These are phyloP conservation scores for Eulithis prunata DNA, from an alignment of 2,888 invertebrate genomes.

Conservation along the genomic window DNA sequence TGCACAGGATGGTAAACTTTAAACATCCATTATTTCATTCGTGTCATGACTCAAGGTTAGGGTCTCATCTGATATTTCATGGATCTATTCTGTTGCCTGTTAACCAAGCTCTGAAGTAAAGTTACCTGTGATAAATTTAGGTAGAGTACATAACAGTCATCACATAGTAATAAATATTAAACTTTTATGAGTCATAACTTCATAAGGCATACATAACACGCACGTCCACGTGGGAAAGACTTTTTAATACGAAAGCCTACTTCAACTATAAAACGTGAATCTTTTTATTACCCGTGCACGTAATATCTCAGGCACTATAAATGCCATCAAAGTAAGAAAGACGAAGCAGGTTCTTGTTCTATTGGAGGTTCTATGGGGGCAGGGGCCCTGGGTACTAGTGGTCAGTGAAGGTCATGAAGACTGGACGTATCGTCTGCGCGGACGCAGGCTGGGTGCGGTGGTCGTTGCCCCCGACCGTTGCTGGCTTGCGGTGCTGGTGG, in stretches of 20 bases:
- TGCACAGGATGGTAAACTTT: slow-evolving; percentile 47
- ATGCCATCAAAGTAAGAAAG: slow-evolving; percentile 16
- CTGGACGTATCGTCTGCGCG: slow-evolving; percentile 63
- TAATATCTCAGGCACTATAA: slow-evolving; percentile 20
- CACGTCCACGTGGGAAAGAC: slow-evolving; percentile 5
- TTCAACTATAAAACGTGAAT: slow-evolving; percentile 14
- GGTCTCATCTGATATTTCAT: slow-evolving; percentile 49
- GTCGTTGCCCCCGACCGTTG: slow-evolving; percentile 84
- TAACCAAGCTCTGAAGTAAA: slow-evolving; percentile 15
- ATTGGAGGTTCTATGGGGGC: slow-evolving; percentile 36
- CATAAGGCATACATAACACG: background rate
- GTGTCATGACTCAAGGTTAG: slow-evolving; percentile 56
- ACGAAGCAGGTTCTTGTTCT: slow-evolving; percentile 29
- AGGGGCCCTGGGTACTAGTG: slow-evolving; percentile 49
- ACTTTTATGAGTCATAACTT: slow-evolving; percentile 3
- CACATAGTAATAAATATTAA: background rate
- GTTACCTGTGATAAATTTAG: background rate
- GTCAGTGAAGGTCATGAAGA: slow-evolving; percentile 63
- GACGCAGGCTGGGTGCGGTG: slow-evolving; percentile 67
- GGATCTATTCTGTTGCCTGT: slow-evolving; percentile 33
- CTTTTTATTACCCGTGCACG: slow-evolving; percentile 20
- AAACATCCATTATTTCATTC: slow-evolving; percentile 49
- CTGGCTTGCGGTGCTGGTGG: slow-evolving; percentile 79
- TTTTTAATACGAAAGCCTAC: slow-evolving; percentile 19
- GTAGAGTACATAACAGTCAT: background rate